These are phyloP conservation scores for Antrozous pallidus DNA, from an alignment of 2,797 vertebrate genomes.

Conservation along the genomic window DNA sequence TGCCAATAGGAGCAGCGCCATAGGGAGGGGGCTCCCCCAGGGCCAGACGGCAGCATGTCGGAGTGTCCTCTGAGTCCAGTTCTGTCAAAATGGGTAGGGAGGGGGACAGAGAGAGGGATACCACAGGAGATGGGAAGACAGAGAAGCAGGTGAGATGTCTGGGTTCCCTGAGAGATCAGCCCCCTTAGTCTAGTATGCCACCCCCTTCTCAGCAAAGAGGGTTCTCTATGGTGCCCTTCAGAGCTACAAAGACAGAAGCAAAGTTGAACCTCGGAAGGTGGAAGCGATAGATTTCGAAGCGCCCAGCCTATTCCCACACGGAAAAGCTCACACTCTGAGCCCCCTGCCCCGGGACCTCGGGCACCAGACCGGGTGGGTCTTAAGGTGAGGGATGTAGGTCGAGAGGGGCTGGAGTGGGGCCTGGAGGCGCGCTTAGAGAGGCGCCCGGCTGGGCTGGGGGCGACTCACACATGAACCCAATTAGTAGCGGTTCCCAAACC, in stretches of 20 bases:
- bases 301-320: neutral
- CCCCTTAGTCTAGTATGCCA: neutral
- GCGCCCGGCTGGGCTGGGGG: constrained; percentile 70
- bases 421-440: constrained; percentile 53
- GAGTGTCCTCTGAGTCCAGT: constrained; percentile 78
- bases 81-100: constrained; percentile 68
- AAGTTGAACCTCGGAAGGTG: neutral
- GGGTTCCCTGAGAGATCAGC: neutral
- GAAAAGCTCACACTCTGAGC: neutral
- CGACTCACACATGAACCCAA: constrained; percentile 81
- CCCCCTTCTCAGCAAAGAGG: neutral
- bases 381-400: neutral
- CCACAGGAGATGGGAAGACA: neutral
- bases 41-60: constrained; percentile 71
- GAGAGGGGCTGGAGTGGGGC: neutral
- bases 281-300: neutral
- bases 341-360: neutral
- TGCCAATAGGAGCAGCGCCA: constrained; percentile 75
- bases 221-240: neutral
- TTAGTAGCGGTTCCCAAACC: constrained; percentile 80
- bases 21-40: constrained; percentile 78
- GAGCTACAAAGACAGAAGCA: constrained; percentile 41
- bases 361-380: constrained; percentile 37
- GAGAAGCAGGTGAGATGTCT: constrained; percentile 36
- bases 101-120: neutral